phyloP scores from a whole-genome alignment of 2,888 invertebrate species.

The Campaea margaritaria region DNA sequence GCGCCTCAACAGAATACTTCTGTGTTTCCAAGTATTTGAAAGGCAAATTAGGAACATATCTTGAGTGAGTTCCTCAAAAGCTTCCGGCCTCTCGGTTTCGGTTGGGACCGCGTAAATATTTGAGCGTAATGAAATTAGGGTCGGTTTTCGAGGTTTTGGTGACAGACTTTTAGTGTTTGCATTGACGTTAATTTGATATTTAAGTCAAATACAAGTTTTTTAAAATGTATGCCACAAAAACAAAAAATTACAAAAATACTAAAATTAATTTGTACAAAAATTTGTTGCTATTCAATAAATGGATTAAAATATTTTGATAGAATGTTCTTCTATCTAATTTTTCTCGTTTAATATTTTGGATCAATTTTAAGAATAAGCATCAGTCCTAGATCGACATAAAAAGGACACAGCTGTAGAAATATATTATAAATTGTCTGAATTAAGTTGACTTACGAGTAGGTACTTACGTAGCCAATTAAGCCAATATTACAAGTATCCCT shows the following conservation, averaged over 20 bases:
- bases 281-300: too few species aligned
- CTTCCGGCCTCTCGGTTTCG: constrained; percentile 47
- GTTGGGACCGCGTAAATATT: constrained; percentile 68
- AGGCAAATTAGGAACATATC: constrained; percentile 81
- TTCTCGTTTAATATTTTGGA: too few species aligned
- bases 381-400: not conserved
- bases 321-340: too few species aligned
- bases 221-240: too few species aligned
- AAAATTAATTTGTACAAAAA: too few species aligned
- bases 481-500: not conserved
- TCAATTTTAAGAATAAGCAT: too few species aligned
- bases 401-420: too few species aligned
- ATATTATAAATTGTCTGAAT: too few species aligned
- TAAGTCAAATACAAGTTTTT: constrained; percentile 1
- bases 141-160: constrained; percentile 38
- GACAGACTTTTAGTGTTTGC: constrained; percentile 38
- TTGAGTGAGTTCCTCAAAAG: constrained; percentile 64
- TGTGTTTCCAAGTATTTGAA: constrained; percentile 81
- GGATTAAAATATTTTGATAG: too few species aligned
- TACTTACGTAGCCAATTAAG: not conserved
- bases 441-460: too few species aligned
- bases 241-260: too few species aligned
- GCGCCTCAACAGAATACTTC: constrained; percentile 74
- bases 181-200: constrained; percentile 1
- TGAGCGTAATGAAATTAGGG: constrained; percentile 66